Conservation (phyloP, 2,888 invertebrate species). For the Trissolcus japonicus region DNA sequence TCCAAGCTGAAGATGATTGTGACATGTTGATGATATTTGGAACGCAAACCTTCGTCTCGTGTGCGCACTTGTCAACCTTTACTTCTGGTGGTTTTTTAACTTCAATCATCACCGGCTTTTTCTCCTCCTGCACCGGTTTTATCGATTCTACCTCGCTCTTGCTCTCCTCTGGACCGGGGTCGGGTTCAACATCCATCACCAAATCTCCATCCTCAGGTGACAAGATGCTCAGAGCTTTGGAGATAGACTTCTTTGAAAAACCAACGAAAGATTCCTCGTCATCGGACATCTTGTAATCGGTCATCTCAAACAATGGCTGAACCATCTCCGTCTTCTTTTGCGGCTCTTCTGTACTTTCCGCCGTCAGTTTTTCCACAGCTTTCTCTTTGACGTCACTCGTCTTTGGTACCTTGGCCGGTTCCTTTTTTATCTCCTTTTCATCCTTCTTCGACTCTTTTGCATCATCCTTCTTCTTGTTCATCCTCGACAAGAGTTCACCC, state of each 20-base stretch:
- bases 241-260: conserved; percentile 73
- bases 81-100: conserved; percentile 2
- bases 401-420: conserved; percentile 1
- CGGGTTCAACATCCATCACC: neutral
- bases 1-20: conserved; percentile 74
- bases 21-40: conserved; percentile 68
- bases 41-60: conserved; percentile 34
- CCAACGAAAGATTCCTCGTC: conserved; percentile 77
- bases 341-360: conserved; percentile 47
- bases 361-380: conserved; percentile 26
- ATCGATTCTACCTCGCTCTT: neutral
- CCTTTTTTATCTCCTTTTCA: neutral
- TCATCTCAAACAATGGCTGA: conserved; percentile 18
- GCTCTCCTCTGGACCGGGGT: neutral
- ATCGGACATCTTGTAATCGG: conserved; percentile 75
- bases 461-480: conserved; percentile 42
- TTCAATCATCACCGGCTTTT: conserved; percentile 1
- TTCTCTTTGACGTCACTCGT: conserved; percentile 54
- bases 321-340: conserved; percentile 47
- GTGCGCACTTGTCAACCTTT: conserved; percentile 28
- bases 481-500: conserved; percentile 35
- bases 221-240: conserved; percentile 67
- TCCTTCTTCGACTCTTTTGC: conserved; percentile 13
- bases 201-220: conserved; percentile 58
- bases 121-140: neutral